Base-by-base conservation (phyloP, 2,888 invertebrate genomes). In the Lithodes maja region DNA sequence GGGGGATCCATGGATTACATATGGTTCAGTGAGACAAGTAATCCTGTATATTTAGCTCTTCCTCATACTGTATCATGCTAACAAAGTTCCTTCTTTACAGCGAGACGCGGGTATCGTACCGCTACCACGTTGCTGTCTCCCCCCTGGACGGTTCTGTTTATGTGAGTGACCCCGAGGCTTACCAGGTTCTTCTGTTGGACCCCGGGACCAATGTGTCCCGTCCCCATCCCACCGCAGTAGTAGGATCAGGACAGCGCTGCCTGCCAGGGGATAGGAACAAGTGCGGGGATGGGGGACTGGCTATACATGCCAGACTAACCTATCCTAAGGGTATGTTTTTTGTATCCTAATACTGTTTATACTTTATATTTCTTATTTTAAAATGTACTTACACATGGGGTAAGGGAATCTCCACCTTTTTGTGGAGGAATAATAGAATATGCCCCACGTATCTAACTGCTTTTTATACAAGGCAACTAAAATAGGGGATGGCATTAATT, bases 51-150 rank as follows among this genome's bases (percentile, higher is more conserved):
- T 33, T 33, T 33, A 33, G 33, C 33, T 33, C 33, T 33, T 33
- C 33, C 33, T 33, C 33, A 33, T 33, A 33, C 33, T 33, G 33
- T 33, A 33, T 33, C 33, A 33, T 33, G 33, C 33, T 33, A 33
- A 33, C 33, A 33, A 33, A 33, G 0, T 33, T 33, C 33, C 33
- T n/a, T 50, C 94, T 93, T 93, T 95, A 92, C 94, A 98, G 98
- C 93, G 97, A 98, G 53, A 97, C 98, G 0, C 95, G 98, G 93
- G 98, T 99, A 0, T 98, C 98, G 0, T 99, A 99, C 94, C 97
- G 98, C 87, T 99, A 99, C 94, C 98, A 99, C 94, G 97, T 99
- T 96, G 98, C 99, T 0, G 94, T 99, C 78, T 98, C 98, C 93
- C 99, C 99, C 0, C 95, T 98, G 17, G 98, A 99, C 93, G 98